Base-by-base conservation (phyloP, 2,888 invertebrate genomes). In the Shargacucullia verbasci region DNA sequence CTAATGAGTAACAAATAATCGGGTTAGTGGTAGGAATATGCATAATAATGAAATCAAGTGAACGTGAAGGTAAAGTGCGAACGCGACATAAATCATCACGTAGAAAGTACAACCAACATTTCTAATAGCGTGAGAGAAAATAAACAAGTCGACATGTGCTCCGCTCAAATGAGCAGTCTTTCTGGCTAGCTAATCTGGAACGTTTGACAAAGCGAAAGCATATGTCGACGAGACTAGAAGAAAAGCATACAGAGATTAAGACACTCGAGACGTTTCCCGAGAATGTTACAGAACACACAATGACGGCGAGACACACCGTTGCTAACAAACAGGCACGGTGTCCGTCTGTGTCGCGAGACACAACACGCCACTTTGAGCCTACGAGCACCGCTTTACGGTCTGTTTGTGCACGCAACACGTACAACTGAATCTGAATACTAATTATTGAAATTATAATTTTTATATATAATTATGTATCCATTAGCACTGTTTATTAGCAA, bases 401-500 rank as follows among this genome's bases (percentile, higher is more conserved):
- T 47, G 59, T 33, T 54, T 62, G 58, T 48, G 27, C 44, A 60
- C 63, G 71, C 72, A 38, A 63, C 47, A 48, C 59, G 52, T 57
- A 48, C 52, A 52, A 45, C 55, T 56, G 25, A 41, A 38, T 39
- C 35, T 37, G 29, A 31, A 43, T 35, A n/a, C n/a, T 41, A n/a
- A 39, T 63, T 63, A 65, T 64, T 64, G 39, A 52, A 43, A 66
- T 46, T 41, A 47, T 35, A 61, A n/a, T n/a, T n/a, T n/a, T n/a
- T n/a, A n/a, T n/a, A n/a, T n/a, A n/a, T n/a, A n/a, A 58, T 54
- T 44, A 48, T 50, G 47, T 57, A 63, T 52, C 58, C 53, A 64
- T 59, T 60, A 78, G 80, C 81, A 76, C 83, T 86, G 85, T 87
- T 85, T 83, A 82, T 85, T 83, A 87, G 83, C 85, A 82, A 78